Percentiles rank a stretch among this genome's conserved stretches.
Evolutionary conservation across 2,797 vertebrate genomes (phyloP).

Genomic region (Pteronotus mesoamericanus): DNA sequence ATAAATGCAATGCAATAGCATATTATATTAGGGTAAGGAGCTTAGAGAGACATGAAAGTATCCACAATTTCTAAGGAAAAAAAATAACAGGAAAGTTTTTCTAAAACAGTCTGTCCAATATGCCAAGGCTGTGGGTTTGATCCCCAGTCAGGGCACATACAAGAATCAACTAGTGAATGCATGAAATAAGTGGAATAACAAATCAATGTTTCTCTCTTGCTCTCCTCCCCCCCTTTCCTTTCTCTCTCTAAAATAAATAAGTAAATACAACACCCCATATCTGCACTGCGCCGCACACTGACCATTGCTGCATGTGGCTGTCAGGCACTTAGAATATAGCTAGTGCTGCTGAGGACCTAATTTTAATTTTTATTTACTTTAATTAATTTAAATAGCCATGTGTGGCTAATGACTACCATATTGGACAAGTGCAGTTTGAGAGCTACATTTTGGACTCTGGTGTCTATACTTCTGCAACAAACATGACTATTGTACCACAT

Average conservation of each 20-base stretch:
- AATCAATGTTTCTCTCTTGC: too few relatives aligned
- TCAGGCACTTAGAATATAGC: neutral
- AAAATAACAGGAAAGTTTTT: neutral
- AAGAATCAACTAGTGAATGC: too few relatives aligned
- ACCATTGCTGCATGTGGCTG: neutral
- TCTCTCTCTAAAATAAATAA: too few relatives aligned
- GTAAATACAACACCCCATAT: neutral
- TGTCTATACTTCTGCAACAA: neutral
- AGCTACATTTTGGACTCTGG: neutral
- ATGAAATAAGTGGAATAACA: too few relatives aligned
- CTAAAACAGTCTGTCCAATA: neutral
- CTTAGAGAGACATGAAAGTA: neutral
- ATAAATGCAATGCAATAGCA: neutral
- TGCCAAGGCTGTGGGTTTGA: too few relatives aligned
- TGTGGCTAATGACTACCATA: neutral
- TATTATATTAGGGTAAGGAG: neutral
- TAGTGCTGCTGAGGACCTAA: neutral
- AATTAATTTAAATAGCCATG: neutral
- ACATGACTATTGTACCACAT: neutral
- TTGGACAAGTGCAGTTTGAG: neutral
- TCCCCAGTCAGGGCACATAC: too few relatives aligned
- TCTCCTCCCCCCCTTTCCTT: too few relatives aligned
- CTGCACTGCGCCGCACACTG: neutral
- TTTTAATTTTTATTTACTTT: neutral
- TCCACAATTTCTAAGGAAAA: neutral